Evolutionary conservation across 2,113 vertebrate genomes (phyloP).

Genomic region (Cryptotis parvus): DNA sequence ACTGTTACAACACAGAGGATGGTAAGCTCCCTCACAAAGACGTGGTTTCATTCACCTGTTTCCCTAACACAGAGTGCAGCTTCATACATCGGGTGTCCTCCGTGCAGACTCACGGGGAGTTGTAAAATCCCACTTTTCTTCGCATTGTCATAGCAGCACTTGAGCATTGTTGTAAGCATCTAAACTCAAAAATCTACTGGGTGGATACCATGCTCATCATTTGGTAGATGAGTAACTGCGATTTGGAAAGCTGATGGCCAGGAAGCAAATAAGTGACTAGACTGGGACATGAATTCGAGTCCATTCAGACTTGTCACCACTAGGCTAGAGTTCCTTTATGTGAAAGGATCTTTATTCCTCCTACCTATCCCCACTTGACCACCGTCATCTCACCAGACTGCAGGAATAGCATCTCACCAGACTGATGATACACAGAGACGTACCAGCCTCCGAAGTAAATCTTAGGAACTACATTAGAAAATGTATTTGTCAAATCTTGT

Average conservation of each 20-base stretch:
- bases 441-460: background rate
- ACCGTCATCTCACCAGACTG: background rate
- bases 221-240: background rate
- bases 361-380: background rate
- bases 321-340: background rate
- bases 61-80: background rate
- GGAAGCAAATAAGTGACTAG: background rate
- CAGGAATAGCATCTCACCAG: background rate
- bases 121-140: background rate
- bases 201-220: background rate
- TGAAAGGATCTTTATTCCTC: background rate
- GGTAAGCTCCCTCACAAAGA: background rate
- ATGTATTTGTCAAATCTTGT: background rate
- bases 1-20: background rate
- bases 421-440: background rate
- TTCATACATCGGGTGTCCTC: accelerated
- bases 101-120: background rate
- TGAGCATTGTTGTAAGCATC: background rate
- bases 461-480: background rate
- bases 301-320: background rate
- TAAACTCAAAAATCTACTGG: background rate
- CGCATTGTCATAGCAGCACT: background rate
- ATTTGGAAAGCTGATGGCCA: background rate
- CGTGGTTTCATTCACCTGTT: background rate
- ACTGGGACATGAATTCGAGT: background rate